phyloP scores from a whole-genome alignment of 2,888 invertebrate species.

The Clunio marinus region DNA sequence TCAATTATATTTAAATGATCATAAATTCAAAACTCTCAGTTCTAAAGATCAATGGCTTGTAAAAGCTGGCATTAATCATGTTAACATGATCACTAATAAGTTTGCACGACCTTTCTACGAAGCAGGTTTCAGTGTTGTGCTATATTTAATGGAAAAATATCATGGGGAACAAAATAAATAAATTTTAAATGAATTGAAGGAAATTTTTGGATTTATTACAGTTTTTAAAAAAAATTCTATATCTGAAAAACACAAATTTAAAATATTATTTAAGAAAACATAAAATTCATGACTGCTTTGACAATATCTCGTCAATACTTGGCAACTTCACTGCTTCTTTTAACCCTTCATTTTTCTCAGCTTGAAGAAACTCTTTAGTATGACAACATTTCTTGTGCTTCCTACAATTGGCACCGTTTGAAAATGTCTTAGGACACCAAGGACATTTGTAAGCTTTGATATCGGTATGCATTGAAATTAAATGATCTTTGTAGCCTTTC shows the following conservation, averaged over 20 bases:
- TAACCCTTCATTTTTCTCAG: not conserved
- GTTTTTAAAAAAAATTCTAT: too few species aligned
- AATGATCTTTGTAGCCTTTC: slow-evolving; percentile 23
- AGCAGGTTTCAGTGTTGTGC: too few species aligned
- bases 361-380: slow-evolving; percentile 12
- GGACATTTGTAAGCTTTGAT: slow-evolving; percentile 24
- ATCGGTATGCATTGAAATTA: slow-evolving; percentile 16
- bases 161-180: too few species aligned
- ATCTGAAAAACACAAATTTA: too few species aligned
- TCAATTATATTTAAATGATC: slow-evolving; percentile 37
- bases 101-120: too few species aligned
- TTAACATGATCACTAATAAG: too few species aligned
- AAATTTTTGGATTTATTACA: not conserved
- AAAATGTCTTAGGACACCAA: slow-evolving; percentile 30
- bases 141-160: too few species aligned
- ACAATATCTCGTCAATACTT: slow-evolving; percentile 6
- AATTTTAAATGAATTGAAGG: not conserved
- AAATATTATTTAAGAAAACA: too few species aligned
- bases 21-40: slow-evolving; percentile 39
- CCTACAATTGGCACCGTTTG: slow-evolving; percentile 28
- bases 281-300: too few species aligned
- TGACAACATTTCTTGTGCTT: slow-evolving; percentile 36
- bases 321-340: slow-evolving; percentile 5
- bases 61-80: not conserved
- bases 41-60: slow-evolving; percentile 13